phyloP scores from a whole-genome alignment of 2,113 vertebrate genomes.

The Climacteris rufus region DNA sequence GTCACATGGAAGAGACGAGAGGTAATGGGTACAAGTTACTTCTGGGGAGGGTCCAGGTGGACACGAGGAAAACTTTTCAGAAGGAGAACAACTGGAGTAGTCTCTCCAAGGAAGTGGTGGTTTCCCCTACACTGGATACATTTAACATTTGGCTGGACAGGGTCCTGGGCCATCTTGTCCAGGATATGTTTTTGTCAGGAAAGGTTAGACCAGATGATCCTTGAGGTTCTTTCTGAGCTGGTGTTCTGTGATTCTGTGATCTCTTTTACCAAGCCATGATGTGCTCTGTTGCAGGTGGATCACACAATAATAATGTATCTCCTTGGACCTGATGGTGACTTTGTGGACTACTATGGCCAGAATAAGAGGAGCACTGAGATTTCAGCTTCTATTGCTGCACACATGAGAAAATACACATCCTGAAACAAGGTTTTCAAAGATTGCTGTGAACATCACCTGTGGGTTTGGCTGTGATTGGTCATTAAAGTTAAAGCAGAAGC shows the following conservation, averaged over 20 bases:
- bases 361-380: conserved; percentile 89
- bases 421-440: neutral
- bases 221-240: neutral
- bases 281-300: conserved; percentile 82
- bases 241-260: neutral
- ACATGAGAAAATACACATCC: conserved; percentile 83
- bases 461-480: neutral
- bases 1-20: neutral
- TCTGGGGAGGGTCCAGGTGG: neutral
- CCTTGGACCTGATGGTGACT: conserved; percentile 87
- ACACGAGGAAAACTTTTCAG: neutral
- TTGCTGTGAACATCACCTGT: neutral
- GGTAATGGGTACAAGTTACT: neutral
- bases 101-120: neutral
- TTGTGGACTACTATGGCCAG: conserved; percentile 93
- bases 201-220: neutral
- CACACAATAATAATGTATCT: conserved; percentile 99
- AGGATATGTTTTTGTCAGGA: neutral
- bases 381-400: conserved; percentile 75
- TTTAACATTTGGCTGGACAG: neutral
- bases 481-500: neutral
- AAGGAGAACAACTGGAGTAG: neutral
- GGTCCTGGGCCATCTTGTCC: neutral
- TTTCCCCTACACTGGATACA: neutral
- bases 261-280: neutral